Evolutionary conservation across 2,797 vertebrate species (phyloP).

Genomic region (Aselliscus stoliczkanus): DNA sequence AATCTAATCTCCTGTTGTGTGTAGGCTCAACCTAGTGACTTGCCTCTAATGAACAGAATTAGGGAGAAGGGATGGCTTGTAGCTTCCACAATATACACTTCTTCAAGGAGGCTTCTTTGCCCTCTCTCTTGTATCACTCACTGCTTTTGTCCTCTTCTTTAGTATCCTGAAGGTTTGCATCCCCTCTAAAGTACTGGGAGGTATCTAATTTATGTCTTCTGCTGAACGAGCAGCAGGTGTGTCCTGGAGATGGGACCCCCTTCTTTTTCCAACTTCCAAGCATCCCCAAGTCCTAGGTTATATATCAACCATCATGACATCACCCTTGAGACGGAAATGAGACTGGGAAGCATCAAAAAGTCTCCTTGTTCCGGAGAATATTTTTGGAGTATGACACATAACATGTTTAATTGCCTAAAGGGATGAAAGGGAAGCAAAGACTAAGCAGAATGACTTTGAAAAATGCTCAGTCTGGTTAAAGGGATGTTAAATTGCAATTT

Average conservation of each 20-base stretch:
- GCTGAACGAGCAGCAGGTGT: not conserved
- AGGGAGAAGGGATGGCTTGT: not conserved
- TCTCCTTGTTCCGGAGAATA: conserved; percentile 29
- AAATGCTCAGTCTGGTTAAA: conserved; percentile 4
- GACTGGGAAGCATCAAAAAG: conserved; percentile 43
- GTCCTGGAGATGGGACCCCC: not conserved
- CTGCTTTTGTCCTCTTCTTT: not conserved
- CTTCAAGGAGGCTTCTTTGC: not conserved
- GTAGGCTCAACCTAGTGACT: not conserved
- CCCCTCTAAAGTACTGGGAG: not conserved
- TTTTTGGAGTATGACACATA: not conserved
- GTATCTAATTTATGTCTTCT: not conserved
- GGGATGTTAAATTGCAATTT: not conserved
- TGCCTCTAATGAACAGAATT: not conserved
- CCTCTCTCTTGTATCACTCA: not conserved
- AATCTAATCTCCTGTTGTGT: not conserved
- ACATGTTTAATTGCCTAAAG: conserved; percentile 46
- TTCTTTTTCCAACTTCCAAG: not conserved
- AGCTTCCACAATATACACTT: not conserved
- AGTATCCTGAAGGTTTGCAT: not conserved
- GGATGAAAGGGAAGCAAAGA: conserved; percentile 22
- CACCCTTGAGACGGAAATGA: not conserved
- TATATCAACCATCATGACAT: not conserved
- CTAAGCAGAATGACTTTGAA: not conserved
- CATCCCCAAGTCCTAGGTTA: not conserved